Evolutionary conservation across 2,797 vertebrate species (phyloP), one percentile per base, ranked within the genome.

Genomic region (Phalanger gymnotis): DNA sequence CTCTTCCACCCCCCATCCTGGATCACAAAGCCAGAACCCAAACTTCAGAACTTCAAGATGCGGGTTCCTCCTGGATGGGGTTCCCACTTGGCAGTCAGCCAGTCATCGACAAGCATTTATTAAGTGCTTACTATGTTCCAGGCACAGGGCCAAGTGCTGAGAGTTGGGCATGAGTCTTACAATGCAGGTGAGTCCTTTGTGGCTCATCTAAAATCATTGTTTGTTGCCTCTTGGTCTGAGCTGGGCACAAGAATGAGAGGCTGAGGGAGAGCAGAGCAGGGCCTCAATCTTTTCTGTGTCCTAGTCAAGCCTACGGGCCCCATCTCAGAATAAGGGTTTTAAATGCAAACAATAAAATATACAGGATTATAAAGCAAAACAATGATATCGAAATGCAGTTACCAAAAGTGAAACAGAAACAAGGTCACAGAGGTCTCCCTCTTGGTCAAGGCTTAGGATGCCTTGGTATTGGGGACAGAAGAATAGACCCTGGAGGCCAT

Each of bases 1-100:
- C 3, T 1, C 19, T 0, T 5, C 16, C 34, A 14, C 34, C 5
- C 0, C 40, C 40, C 22, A 3, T 2, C 34, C 61, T 22, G 40
- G 25, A 22, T n/a, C 73, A 87, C 22, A 51, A 51, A 73, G 34
- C 34, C 61, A 73, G 61, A 73, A n/a, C 9, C 19, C n/a, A 40
- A n/a, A 73, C n/a, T 73, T 73, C 40, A 47, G 66, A 22, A 47
- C 13, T 22, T 81, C n/a, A 81, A 47, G 66, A 81, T 25, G 66
- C 47, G n/a, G 34, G 19, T 47, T 22, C 19, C 9, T 81, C 40
- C 19, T 40, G n/a, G 6, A 34, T 3, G 0, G 11, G 5, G 19
- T 2, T 81, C 19, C 66, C 40, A 27, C 40, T 34, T 51, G 73
- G 40, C 40, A 87, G 25, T 47, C 73, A 87, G 73, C 10, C 13